phyloP scores from a whole-genome alignment of 2,113 vertebrate genomes.

The Ailurus styani region DNA sequence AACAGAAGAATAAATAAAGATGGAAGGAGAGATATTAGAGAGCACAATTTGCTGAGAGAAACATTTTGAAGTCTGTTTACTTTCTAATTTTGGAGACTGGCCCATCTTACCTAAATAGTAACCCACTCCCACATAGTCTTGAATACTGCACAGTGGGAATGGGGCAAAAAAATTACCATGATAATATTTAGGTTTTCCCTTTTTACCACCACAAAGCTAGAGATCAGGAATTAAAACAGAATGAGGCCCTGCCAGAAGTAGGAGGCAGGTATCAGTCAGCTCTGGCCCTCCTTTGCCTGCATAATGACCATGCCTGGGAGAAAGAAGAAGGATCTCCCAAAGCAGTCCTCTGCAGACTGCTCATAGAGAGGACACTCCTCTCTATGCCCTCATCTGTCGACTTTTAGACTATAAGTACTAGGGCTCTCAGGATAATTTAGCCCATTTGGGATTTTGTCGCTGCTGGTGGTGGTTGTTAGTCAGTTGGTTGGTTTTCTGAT shows the following conservation, averaged over 20 bases:
- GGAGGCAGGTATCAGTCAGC: neutral
- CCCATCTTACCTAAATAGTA: conserved; percentile 46
- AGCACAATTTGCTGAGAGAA: conserved; percentile 52
- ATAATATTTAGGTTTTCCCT: neutral
- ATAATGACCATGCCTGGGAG: neutral
- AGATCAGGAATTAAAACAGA: neutral
- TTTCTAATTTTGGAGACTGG: conserved; percentile 53
- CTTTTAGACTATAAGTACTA: neutral
- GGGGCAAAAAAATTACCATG: neutral
- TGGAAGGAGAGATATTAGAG: conserved; percentile 63
- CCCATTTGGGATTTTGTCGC: neutral
- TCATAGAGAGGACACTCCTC: neutral
- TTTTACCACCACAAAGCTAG: neutral
- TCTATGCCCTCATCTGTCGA: neutral
- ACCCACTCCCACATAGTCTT: neutral
- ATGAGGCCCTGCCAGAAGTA: neutral
- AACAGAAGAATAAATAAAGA: conserved; percentile 69
- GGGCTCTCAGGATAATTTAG: neutral
- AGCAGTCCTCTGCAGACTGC: neutral
- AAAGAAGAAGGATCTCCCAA: neutral
- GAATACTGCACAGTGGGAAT: neutral
- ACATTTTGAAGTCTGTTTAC: conserved; percentile 66
- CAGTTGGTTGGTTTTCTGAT: neutral
- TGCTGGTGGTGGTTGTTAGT: neutral
- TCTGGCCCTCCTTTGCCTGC: neutral